These are phyloP conservation scores for Acyrthosiphon pisum DNA, from an alignment of 1,140 invertebrate genomes.

Conservation along the genomic window DNA sequence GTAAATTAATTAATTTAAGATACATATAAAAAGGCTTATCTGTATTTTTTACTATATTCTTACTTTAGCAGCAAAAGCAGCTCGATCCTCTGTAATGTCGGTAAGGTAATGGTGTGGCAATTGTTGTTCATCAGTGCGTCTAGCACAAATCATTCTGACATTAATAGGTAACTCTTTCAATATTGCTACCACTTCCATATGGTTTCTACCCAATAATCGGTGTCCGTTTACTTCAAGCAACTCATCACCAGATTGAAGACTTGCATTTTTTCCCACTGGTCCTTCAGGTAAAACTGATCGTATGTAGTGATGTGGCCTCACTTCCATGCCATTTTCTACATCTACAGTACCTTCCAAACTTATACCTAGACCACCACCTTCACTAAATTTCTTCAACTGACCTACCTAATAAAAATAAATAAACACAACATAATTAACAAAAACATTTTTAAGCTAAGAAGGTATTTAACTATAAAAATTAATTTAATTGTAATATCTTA, in stretches of 20 bases:
- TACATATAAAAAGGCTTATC: neutral
- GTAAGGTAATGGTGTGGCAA: constrained; percentile 66
- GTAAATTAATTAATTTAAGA: neutral
- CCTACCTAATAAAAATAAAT: constrained; percentile 67
- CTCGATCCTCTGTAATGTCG: constrained; percentile 71
- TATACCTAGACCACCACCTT: constrained; percentile 82
- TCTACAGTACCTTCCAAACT: constrained; percentile 87
- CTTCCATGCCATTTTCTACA: constrained; percentile 76
- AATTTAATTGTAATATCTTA: neutral
- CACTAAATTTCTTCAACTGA: constrained; percentile 73
- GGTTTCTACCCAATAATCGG: constrained; percentile 93
- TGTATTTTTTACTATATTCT: constrained; percentile 59
- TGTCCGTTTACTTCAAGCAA: constrained; percentile 90
- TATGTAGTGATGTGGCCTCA: constrained; percentile 82
- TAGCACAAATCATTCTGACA: constrained; percentile 91
- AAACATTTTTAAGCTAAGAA: neutral
- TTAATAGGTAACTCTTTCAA: constrained; percentile 92
- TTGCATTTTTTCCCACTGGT: constrained; percentile 78
- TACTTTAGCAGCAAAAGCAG: constrained; percentile 76
- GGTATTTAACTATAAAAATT: neutral
- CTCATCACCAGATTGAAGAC: constrained; percentile 87
- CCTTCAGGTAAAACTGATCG: constrained; percentile 80
- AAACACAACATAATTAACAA: neutral
- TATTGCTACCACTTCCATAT: constrained; percentile 93
- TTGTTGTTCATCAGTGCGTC: constrained; percentile 68